Base-by-base conservation (phyloP, 1,140 invertebrate genomes). In the Drosophila tsacasi region DNA sequence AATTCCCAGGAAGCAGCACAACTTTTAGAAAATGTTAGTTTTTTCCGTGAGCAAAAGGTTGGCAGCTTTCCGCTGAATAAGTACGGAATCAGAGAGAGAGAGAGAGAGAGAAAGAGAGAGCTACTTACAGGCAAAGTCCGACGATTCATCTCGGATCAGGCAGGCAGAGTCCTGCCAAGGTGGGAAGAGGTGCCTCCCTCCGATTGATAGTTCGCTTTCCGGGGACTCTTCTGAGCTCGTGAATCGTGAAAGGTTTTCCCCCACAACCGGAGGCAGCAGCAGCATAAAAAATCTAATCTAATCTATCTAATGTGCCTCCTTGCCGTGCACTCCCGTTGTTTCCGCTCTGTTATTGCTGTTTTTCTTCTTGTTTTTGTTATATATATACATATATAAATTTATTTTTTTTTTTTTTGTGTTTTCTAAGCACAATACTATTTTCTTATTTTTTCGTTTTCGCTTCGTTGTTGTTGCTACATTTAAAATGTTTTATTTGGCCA, bases 401-500 rank as follows among this genome's bases (percentile, higher is more conserved):
- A 30, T 64, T 63, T 15, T 39, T 27, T 71, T 54, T 40, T 32
- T 63, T 40, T 47, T 61, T 59, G 67, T 25, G 23, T 49, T 50
- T 73, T 81, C 73, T 84, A 86, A 82, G 83, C 81, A 90, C 76
- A 85, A 84, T 90, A 85, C 79, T 90, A 89, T 89, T 87, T 87
- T 89, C 73, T 80, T 87, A 81, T 81, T 49, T 25, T 23, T 25
- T 68, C 42, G 58, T 50, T 46, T 47, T 67, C 4, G 60, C 49
- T 13, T 40, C 74, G 57, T 71, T 90, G 81, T 83, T 89, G 84
- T 85, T 89, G 85, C 72, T 90, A 91, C 85, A 90, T 90, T 90
- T 90, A 85, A 90, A 90, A 90, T 90, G 85, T 90, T 90, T 90
- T 90, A 90, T 90, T 90, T 90, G 85, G 85, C 85, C 85, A 90